Evolutionary conservation across 2,888 invertebrate genomes (phyloP), one percentile per base, ranked within the genome.

Genomic region (Nudaria mundana): DNA sequence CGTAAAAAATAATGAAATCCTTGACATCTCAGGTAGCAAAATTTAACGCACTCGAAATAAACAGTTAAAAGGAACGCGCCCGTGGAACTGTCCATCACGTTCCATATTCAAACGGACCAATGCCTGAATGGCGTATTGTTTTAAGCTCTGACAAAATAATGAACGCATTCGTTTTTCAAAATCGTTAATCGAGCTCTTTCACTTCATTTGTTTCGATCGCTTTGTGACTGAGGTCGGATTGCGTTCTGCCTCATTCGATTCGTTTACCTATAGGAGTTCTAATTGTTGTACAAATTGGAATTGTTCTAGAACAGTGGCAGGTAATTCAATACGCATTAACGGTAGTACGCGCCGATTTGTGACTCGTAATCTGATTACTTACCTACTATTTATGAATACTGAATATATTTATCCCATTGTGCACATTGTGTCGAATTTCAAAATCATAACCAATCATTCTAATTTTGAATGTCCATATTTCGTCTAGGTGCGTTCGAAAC

Each of bases 291-390:
- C 42, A 63, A 69, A 70, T 70, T 68, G 65, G 69, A 60, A 72
- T 75, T 76, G 69, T 82, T 73, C 71, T 76, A 63, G 63, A 66
- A 71, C 67, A 68, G 66, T 67, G 68, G 63, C 61, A 66, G 67
- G 88, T 80, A 87, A 88, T 76, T 84, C 85, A 84, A 88, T 88
- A 87, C 71, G 85, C 83, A 87, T 88, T 87, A 87, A 82, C 79
- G 80, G 80, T 69, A n/a, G n/a, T n/a, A 69, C 58, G 58, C 63
- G 53, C 54, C 52, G 37, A 49, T 48, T 53, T 68, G 71, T 77
- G 76, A 82, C 71, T 74, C 71, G n/a, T 70, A 56, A 64, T 62
- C 52, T 39, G 29, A 53, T 36, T 42, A 29, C 25, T 12, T 16
- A 30, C 33, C 50, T 51, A 16, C 34, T 30, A 44, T 42, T 36